Percentiles rank a stretch among this genome's conserved stretches.
Evolutionary conservation across 2,113 vertebrate genomes (phyloP).

Genomic region (Tricholaema leucomelas): DNA sequence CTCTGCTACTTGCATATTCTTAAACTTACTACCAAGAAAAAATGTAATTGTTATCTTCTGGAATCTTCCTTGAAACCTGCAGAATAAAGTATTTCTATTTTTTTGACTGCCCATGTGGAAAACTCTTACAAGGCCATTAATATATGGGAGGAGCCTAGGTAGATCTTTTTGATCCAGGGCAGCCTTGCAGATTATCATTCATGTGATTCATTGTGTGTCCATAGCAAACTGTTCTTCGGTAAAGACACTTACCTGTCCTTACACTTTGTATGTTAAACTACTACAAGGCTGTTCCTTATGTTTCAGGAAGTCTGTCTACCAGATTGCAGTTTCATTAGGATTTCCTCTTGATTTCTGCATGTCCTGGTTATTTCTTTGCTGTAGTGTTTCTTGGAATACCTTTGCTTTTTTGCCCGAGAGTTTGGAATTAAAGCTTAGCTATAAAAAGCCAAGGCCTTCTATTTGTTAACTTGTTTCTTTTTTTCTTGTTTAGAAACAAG

Average conservation of each 20-base stretch:
- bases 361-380: neutral
- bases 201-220: neutral
- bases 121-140: neutral
- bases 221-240: neutral
- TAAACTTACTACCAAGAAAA: neutral
- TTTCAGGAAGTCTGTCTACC: neutral
- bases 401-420: neutral
- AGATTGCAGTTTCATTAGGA: neutral
- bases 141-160: accelerated
- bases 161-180: neutral
- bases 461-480: neutral
- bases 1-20: neutral
- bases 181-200: neutral
- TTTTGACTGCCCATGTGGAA: neutral
- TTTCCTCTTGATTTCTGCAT: neutral
- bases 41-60: neutral
- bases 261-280: neutral
- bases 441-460: neutral
- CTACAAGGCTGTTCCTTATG: neutral
- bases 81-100: neutral
- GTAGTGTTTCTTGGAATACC: neutral
- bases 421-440: neutral
- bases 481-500: neutral
- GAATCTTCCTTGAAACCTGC: neutral
- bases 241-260: neutral